These are phyloP conservation scores for Acanthosepion lycidas DNA, from an alignment of 2,888 invertebrate species.

Conservation along the genomic window DNA sequence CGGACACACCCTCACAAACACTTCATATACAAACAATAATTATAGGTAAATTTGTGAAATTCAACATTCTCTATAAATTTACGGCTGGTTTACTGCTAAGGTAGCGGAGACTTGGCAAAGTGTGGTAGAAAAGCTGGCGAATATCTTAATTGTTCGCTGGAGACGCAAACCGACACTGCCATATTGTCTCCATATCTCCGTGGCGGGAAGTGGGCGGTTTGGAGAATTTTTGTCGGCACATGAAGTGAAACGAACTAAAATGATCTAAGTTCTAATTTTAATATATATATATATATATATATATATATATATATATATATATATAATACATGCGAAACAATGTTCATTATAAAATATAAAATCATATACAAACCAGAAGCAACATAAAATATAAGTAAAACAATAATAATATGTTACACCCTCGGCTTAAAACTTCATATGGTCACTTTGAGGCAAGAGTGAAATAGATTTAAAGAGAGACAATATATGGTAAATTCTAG, in stretches of 20 bases:
- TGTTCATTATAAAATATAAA: too few species aligned
- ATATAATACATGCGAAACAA: too few species aligned
- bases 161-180: not conserved
- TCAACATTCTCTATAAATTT: not conserved
- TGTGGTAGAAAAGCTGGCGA: not conserved
- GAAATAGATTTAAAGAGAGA: too few species aligned
- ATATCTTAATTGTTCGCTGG: not conserved
- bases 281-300: not conserved
- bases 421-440: too few species aligned
- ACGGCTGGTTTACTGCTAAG: constrained; percentile 33
- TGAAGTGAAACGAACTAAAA: constrained; percentile 33
- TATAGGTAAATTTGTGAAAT: not conserved
- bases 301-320: too few species aligned
- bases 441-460: too few species aligned
- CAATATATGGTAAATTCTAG: too few species aligned
- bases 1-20: not conserved
- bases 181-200: not conserved
- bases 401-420: too few species aligned
- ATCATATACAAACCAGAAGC: too few species aligned
- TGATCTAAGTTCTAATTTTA: not conserved
- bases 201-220: not conserved
- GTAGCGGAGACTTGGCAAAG: not conserved
- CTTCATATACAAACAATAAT: not conserved
- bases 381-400: too few species aligned
- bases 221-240: not conserved